Conservation (phyloP, 2,888 invertebrate genomes). For the Tetragnatha montana region DNA sequence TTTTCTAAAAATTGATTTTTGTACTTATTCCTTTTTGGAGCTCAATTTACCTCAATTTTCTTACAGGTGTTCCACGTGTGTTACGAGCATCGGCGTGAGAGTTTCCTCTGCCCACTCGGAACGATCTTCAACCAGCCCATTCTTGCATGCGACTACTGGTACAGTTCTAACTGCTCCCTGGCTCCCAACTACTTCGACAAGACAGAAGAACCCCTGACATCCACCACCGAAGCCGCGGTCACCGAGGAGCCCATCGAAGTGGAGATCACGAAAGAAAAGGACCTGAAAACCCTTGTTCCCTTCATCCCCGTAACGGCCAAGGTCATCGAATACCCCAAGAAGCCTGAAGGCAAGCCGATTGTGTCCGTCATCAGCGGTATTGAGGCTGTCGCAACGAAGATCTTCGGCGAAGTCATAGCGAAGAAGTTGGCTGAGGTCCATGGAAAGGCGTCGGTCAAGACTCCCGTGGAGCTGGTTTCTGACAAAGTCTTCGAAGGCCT, state of each 20-base stretch:
- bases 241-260: not conserved
- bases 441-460: no score
- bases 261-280: not conserved
- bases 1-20: not conserved
- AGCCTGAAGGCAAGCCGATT: not conserved
- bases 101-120: constrained; percentile 74
- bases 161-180: constrained; percentile 79
- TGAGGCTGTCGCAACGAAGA: not conserved
- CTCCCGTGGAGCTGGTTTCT: not conserved
- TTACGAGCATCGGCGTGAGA: constrained; percentile 76
- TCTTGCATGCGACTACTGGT: constrained; percentile 74
- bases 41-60: not conserved
- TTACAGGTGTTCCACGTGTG: constrained; percentile 74
- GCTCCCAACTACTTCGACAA: constrained; percentile 82
- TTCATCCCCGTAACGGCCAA: constrained; percentile 61
- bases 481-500: constrained; percentile 1
- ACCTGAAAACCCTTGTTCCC: constrained; percentile 11
- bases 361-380: not conserved
- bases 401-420: not conserved
- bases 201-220: not conserved
- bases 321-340: constrained; percentile 16
- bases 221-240: not conserved
- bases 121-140: constrained; percentile 74
- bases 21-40: not conserved
- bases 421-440: no score